Percentiles rank a stretch among this genome's conserved stretches.
These are phyloP conservation scores for Tragelaphus buxtoni DNA, from an alignment of 2,113 vertebrate species.

Conservation along the genomic window DNA sequence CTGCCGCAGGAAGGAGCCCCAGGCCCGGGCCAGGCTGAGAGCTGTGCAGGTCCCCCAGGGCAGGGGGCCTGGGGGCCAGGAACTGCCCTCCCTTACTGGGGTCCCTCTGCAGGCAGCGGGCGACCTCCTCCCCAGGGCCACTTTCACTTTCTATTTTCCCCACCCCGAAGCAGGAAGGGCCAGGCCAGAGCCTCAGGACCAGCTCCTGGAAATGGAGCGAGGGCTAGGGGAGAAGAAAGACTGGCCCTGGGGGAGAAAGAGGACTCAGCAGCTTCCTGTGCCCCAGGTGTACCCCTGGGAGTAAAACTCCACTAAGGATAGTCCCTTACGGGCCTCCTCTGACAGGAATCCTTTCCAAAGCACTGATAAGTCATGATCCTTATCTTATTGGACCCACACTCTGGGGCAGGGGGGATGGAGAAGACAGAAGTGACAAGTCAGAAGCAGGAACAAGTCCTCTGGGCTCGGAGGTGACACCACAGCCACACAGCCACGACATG, in stretches of 20 bases:
- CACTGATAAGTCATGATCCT: background rate
- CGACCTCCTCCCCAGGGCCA: background rate
- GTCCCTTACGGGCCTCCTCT: background rate
- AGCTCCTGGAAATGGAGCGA: background rate
- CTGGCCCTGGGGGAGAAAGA: background rate
- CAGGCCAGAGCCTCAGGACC: background rate
- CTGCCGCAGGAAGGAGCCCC: background rate
- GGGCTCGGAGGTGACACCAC: background rate
- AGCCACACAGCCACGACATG: background rate
- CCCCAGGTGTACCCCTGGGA: rapidly evolving
- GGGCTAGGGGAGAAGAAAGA: background rate
- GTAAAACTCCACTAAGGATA: background rate
- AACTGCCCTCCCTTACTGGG: background rate
- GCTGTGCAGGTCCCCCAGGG: background rate
- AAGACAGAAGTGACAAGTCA: background rate
- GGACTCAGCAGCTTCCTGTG: background rate
- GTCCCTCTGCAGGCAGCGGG: background rate
- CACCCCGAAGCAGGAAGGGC: background rate
- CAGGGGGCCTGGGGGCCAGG: background rate
- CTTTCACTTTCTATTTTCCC: constrained; percentile 14
- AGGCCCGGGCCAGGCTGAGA: background rate
- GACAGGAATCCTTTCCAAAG: background rate
- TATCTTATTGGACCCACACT: background rate
- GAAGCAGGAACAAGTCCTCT: background rate
- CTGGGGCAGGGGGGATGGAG: background rate